Conservation (phyloP, 1,140 invertebrate genomes). For the Brachystomella parvula region DNA sequence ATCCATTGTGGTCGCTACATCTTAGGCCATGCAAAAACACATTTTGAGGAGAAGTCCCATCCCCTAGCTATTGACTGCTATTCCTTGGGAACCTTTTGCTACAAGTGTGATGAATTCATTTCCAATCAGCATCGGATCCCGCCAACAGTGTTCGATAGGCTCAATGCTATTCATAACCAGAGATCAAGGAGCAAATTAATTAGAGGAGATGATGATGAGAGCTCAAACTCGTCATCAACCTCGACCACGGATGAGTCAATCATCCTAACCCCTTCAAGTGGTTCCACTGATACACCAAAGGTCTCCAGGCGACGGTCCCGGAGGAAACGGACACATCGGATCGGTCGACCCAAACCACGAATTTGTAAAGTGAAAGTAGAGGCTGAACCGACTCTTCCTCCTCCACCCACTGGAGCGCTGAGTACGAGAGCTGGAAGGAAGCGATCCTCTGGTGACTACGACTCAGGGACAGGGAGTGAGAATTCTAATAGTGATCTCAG, state of each 20-base stretch:
- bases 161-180: conserved; percentile 15
- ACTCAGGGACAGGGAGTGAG: background rate
- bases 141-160: conserved; percentile 14
- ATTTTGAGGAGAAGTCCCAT: conserved; percentile 51
- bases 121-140: conserved; percentile 8
- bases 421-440: background rate
- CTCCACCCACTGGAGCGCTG: background rate
- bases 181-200: background rate
- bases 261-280: background rate
- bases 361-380: background rate
- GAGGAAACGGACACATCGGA: background rate
- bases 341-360: background rate
- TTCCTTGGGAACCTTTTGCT: conserved; percentile 66
- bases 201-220: background rate
- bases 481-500: conserved; percentile 2
- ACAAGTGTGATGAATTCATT: conserved; percentile 40
- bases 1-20: conserved; percentile 70
- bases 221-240: background rate
- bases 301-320: background rate
- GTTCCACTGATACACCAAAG: background rate
- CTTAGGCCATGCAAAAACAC: conserved; percentile 64
- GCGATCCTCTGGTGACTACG: background rate
- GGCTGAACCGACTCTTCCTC: background rate
- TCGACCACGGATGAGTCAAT: conserved; percentile 5
- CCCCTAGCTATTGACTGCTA: conserved; percentile 18